Base-by-base conservation (phyloP, 2,113 vertebrate species). In the Otus sunia region DNA sequence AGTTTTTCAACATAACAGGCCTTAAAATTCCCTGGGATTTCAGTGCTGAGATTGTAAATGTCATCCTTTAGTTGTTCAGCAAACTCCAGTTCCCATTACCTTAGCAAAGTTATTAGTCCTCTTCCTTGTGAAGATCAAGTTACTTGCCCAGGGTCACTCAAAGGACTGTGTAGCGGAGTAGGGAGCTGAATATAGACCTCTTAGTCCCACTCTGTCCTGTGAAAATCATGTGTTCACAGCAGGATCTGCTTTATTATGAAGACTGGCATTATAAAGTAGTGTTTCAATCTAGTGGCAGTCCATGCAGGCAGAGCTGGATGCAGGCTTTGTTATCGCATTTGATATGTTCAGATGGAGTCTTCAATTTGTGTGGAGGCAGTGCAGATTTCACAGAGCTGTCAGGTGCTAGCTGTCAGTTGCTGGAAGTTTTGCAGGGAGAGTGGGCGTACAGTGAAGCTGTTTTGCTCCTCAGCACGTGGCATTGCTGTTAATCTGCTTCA, bases 371-470 rank as follows among this genome's bases (percentile, higher is more conserved):
- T 82, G 96, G 92, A 89, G 96, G 91, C 95, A 82, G 73, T 2
- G 5, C 1, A 13, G 52, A n/a, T 69, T 81, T 82, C 12, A 0
- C 58, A 13, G 94, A 75, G 92, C 88, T 96, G 96, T 75, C 87
- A 75, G 80, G 87, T 83, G 74, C 20, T 36, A 88, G 85, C 95
- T 95, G 80, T 55, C 91, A 90, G 77, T 30, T 75, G 92, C 92
- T 97, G 94, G 91, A 95, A 79, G 92, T 83, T 96, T 56, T 78
- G 77, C 84, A 91, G 89, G 66, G 86, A 47, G 91, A 76, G 97
- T 96, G 77, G 96, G 97, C 4, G 86, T 91, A 13, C 37, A 75
- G 80, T 36, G 88, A 89, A 92, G 89, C 73, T 89, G 91, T 74
- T 92, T 86, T 81, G 92, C 92, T 96, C 86, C 77, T 91, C 73